Conservation (phyloP, 2,113 vertebrate species). For the Eonycteris spelaea region DNA sequence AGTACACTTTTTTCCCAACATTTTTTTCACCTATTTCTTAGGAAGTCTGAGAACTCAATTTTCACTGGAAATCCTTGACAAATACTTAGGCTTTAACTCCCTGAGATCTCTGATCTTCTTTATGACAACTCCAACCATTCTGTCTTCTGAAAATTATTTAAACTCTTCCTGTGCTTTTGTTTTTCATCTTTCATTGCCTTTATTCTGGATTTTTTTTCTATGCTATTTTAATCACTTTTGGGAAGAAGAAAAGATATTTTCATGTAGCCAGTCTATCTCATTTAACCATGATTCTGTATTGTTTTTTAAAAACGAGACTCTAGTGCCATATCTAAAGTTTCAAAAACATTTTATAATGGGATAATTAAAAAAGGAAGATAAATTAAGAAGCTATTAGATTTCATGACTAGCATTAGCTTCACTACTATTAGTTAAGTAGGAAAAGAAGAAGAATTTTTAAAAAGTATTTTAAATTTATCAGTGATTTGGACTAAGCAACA, state of each 20-base stretch:
- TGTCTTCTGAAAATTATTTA: slow-evolving; percentile 18
- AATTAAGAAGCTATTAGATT: not conserved
- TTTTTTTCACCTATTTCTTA: not conserved
- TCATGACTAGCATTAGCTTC: not conserved
- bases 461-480: not conserved
- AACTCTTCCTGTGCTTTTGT: not conserved
- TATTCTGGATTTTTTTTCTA: not conserved
- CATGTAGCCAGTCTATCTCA: not conserved
- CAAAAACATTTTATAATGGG: not conserved
- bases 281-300: not conserved
- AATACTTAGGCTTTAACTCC: not conserved
- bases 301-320: not conserved
- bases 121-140: not conserved
- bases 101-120: not conserved
- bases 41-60: not conserved
- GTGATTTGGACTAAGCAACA: not conserved
- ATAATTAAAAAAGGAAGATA: not conserved
- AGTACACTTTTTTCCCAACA: not conserved
- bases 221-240: not conserved
- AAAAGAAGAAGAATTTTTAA: not conserved
- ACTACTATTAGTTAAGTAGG: not conserved
- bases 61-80: not conserved
- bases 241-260: not conserved
- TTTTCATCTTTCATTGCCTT: not conserved
- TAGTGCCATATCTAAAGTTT: not conserved